Conservation (phyloP, 2,113 vertebrate genomes). For the Elephas maximus region DNA sequence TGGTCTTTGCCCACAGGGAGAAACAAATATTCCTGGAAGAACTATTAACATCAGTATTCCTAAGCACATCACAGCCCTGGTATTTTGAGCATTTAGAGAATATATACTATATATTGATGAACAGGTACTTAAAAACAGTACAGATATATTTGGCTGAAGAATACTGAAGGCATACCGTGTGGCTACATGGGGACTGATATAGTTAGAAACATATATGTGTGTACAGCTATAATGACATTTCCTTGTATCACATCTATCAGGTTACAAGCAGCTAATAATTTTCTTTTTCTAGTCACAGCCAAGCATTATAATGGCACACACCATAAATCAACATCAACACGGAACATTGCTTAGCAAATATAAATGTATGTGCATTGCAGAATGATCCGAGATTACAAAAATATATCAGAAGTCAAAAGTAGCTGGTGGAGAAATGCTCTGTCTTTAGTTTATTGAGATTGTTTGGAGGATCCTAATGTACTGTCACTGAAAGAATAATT, state of each 20-base stretch:
- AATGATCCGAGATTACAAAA: constrained; percentile 90
- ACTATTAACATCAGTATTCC: constrained; percentile 30
- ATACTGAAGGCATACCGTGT: constrained; percentile 49
- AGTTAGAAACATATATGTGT: constrained; percentile 83
- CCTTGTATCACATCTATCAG: constrained; percentile 87
- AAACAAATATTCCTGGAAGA: constrained; percentile 12
- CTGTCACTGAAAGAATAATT: constrained; percentile 96
- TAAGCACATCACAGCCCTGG: not conserved
- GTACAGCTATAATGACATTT: constrained; percentile 85
- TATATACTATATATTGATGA: not conserved
- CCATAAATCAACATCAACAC: constrained; percentile 89
- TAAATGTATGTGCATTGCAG: constrained; percentile 90
- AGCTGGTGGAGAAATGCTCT: constrained; percentile 93
- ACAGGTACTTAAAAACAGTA: not conserved
- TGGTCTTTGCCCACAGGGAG: not conserved
- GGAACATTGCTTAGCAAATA: constrained; percentile 89
- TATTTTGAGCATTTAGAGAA: not conserved
- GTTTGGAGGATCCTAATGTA: constrained; percentile 97
- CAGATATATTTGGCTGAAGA: constrained; percentile 24
- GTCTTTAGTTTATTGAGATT: constrained; percentile 96
- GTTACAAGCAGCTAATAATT: constrained; percentile 90
- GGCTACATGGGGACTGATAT: constrained; percentile 64
- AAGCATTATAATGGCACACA: constrained; percentile 87
- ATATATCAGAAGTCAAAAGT: constrained; percentile 93
- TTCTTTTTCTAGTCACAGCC: constrained; percentile 88